Evolutionary conservation across 2,888 invertebrate species (phyloP).

Genomic region (Nudaria mundana): DNA sequence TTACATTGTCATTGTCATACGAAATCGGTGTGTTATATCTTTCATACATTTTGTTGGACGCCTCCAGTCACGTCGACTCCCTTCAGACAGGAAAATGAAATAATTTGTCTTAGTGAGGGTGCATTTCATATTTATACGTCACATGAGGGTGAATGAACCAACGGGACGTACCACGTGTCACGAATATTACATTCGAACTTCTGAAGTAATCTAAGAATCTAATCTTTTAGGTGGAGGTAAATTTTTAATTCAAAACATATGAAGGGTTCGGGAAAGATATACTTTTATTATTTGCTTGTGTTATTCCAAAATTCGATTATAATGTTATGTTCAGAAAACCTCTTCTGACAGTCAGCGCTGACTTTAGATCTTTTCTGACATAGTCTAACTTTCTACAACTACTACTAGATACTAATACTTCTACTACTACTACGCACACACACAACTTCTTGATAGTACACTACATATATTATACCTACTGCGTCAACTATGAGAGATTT

Average conservation of each 20-base stretch:
- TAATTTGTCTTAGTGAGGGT: slow-evolving; percentile 78
- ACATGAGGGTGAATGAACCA: slow-evolving; percentile 62
- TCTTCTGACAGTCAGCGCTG: too few relatives aligned
- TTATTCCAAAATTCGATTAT: too few relatives aligned
- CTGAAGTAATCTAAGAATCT: slow-evolving; percentile 16
- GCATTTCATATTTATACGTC: slow-evolving; percentile 73
- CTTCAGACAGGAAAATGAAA: slow-evolving; percentile 76
- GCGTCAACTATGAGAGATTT: too few relatives aligned
- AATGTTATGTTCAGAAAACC: too few relatives aligned
- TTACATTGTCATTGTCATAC: slow-evolving; percentile 54
- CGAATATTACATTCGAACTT: slow-evolving; percentile 23
- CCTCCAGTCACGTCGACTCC: slow-evolving; percentile 71
- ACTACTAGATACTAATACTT: too few relatives aligned
- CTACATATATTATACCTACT: too few relatives aligned
- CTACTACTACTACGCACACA: too few relatives aligned
- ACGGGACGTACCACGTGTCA: slow-evolving; percentile 39
- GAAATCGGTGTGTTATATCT: slow-evolving; percentile 60
- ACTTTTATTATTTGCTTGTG: too few relatives aligned
- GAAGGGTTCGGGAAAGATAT: too few relatives aligned
- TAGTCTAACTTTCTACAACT: too few relatives aligned
- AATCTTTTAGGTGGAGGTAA: neutral
- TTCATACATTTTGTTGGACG: slow-evolving; percentile 57
- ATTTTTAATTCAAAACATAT: neutral
- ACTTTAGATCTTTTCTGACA: too few relatives aligned
- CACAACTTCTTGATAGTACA: too few relatives aligned